These are phyloP conservation scores for Trichopoda pennipes DNA, from an alignment of 2,888 invertebrate species.

Conservation along the genomic window DNA sequence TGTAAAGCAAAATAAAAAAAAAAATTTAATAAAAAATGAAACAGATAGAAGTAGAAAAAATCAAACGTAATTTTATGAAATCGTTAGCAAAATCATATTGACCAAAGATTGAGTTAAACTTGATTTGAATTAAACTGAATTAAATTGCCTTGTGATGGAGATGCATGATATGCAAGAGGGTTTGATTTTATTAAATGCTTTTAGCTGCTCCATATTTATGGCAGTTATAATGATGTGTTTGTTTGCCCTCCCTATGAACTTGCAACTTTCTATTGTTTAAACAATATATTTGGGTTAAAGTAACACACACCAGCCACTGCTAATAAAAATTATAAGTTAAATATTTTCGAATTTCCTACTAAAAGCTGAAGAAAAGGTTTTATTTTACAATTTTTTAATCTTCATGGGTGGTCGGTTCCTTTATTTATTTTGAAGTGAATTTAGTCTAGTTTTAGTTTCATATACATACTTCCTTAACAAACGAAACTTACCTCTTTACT, in stretches of 20 bases:
- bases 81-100: conserved; percentile 52
- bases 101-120: conserved; percentile 22
- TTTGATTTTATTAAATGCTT: conserved; percentile 9
- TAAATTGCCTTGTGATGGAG: conserved; percentile 26
- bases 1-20: conserved; percentile 1
- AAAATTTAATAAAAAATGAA: conserved; percentile 4
- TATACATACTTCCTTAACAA: no score
- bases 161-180: conserved; percentile 3
- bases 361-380: no score
- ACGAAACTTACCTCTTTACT: no score
- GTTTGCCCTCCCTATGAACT: conserved; percentile 51
- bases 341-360: no score
- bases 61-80: conserved; percentile 41
- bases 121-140: conserved; percentile 34
- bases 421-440: no score
- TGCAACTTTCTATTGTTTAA: conserved; percentile 53
- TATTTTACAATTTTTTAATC: no score
- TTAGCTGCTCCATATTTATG: neutral
- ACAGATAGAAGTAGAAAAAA: conserved; percentile 2
- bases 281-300: conserved; percentile 2
- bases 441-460: no score
- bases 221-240: conserved; percentile 39
- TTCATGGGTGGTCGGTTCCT: no score
- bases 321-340: no score
- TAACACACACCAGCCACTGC: no score